Base-by-base conservation (phyloP, 2,113 vertebrate species). In the Limnothrissa miodon region DNA sequence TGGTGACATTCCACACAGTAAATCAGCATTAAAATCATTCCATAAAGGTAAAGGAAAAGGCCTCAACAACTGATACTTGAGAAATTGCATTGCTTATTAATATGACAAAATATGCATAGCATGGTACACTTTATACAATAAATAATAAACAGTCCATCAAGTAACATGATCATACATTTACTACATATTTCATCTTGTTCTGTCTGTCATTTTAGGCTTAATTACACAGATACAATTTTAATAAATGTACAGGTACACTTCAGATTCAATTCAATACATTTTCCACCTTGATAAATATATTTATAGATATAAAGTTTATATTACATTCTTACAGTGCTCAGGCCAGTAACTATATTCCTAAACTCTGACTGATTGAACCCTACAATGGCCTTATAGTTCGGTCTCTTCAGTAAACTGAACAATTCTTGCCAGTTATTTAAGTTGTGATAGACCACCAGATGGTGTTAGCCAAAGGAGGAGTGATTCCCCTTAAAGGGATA, bases 91-190 rank as follows among this genome's bases (percentile, higher is more conserved):
- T 85, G 45, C 62, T 83, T 78, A 44, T 82, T 82, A 70, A 25
- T 78, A 46, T 44, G 62, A 84, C 51, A 36, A 82, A 81, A 83
- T 82, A 83, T 89, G 88, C 86, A 86, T 89, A 88, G 85, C 87
- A 81, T 86, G 78, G 82, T 48, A 85, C 83, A 78, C 66, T 36
- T 82, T 45, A 48, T 85, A 84, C 70, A 79, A 66, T 74, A 44
- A 59, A 82, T 66, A 53, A 33, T 25, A 80, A 51, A 79, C 33
- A 83, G 82, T 66, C 59, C 59, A 66, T 66, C 25, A 66, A 66
- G 79, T n/a, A 78, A 45, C 78, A 74, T 45, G 85, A 83, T 79
- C 45, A 81, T 46, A 17, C 36, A 45, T 80, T 81, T 84, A 79
- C 62, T 74, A 45, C 21, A 78, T 39, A 78, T 19, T 79, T n/a